These are phyloP conservation scores for Hystrix brachyura DNA, from an alignment of 2,113 vertebrate species.

Conservation along the genomic window DNA sequence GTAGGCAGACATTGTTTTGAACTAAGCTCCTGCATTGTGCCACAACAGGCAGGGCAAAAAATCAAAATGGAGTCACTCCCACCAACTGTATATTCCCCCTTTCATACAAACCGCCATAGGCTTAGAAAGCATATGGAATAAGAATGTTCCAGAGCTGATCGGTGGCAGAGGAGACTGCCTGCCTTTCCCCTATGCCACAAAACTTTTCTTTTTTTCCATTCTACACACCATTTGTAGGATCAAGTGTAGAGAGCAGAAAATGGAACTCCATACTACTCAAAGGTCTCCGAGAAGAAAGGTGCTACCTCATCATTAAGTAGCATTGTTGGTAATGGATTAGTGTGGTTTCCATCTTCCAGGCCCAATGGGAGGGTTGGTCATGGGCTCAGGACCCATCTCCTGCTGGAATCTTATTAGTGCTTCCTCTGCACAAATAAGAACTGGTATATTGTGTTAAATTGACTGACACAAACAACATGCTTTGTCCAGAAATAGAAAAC, in stretches of 20 bases:
- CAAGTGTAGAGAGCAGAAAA: conserved; percentile 28
- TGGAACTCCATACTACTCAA: background rate
- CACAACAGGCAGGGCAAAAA: background rate
- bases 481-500: conserved; percentile 86
- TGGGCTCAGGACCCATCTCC: conserved; percentile 78
- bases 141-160: background rate
- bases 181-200: background rate
- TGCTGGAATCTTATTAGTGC: conserved; percentile 83
- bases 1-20: background rate
- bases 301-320: conserved; percentile 73
- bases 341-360: conserved; percentile 71
- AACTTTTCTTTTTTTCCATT: background rate
- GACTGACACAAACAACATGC: conserved; percentile 86
- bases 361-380: conserved; percentile 64
- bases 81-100: background rate
- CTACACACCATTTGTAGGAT: background rate
- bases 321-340: conserved; percentile 71
- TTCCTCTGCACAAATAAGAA: conserved; percentile 84
- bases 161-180: background rate
- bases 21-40: background rate
- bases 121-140: background rate
- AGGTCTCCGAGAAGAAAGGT: conserved; percentile 62
- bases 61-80: background rate
- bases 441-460: conserved; percentile 84
- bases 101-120: background rate